phyloP scores from a whole-genome alignment of 2,113 vertebrate species.

The Ammodytes marinus region DNA sequence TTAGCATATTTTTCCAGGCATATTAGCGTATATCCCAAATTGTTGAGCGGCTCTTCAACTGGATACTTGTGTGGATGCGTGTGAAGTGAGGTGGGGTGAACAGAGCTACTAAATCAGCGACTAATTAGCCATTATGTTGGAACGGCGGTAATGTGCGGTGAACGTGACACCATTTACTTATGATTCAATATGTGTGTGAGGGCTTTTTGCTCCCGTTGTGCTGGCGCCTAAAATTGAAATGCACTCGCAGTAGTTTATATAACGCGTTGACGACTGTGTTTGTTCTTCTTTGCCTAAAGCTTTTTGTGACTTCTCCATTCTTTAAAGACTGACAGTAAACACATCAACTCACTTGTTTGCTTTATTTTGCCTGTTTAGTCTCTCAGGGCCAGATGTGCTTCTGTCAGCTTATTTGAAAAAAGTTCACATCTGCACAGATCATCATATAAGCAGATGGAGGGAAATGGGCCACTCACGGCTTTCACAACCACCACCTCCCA shows the following conservation, averaged over 20 bases:
- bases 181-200: neutral
- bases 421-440: constrained; percentile 38
- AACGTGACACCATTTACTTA: neutral
- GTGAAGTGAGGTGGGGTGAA: neutral
- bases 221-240: constrained; percentile 15
- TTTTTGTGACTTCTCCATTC: constrained; percentile 24
- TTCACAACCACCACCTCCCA: neutral
- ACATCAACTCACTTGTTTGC: no score
- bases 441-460: constrained; percentile 23
- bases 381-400: constrained; percentile 33
- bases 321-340: constrained; percentile 17
- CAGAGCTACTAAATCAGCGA: neutral
- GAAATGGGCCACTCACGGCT: neutral
- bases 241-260: constrained; percentile 13
- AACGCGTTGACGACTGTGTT: neutral
- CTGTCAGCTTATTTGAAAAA: constrained; percentile 38
- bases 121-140: neutral
- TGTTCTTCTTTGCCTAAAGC: constrained; percentile 22
- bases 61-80: neutral
- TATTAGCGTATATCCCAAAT: no score
- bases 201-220: neutral
- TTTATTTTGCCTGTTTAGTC: constrained; percentile 30
- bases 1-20: no score
- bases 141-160: neutral
- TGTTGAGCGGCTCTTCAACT: neutral